Percentiles rank a stretch among this genome's conserved stretches.
These are phyloP conservation scores for Lucilia sericata DNA, from an alignment of 1,140 invertebrate genomes.

Conservation along the genomic window DNA sequence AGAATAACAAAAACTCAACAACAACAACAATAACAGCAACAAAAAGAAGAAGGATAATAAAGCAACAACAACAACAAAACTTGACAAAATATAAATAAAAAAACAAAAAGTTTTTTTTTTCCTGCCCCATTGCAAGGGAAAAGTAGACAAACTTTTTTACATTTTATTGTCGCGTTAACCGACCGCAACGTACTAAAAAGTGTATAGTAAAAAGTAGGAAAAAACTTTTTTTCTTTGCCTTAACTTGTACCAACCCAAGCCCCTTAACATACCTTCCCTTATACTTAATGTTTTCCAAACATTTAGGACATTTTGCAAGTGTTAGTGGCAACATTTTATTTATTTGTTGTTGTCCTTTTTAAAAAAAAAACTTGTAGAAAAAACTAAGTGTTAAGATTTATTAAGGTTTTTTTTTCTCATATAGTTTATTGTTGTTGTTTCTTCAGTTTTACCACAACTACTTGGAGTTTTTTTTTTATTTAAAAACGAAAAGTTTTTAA, in stretches of 20 bases:
- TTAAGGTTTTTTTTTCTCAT: constrained; percentile 10
- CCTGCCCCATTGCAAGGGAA: background rate
- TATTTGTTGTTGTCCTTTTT: background rate
- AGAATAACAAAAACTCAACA: background rate
- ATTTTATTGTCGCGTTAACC: constrained; percentile 29
- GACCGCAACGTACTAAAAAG: constrained; percentile 20
- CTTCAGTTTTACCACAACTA: background rate
- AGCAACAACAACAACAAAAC: background rate
- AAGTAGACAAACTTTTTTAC: background rate
- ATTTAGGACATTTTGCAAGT: constrained; percentile 15
- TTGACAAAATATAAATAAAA: background rate
- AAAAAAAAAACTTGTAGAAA: background rate
- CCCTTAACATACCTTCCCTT: background rate
- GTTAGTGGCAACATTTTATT: background rate
- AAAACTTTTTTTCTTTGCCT: background rate
- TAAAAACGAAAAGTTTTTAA: background rate
- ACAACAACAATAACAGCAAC: background rate
- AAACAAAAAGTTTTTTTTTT: background rate
- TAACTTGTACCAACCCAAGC: background rate
- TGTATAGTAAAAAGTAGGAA: background rate
- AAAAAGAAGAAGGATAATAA: background rate
- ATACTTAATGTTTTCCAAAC: background rate
- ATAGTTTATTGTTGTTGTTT: background rate
- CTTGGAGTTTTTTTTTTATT: background rate
- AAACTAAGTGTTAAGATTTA: constrained; percentile 24